A percentile compares a stretch with the other conserved stretches of the same genome.
Conservation (phyloP, 2,113 vertebrate genomes). For the Acanthochromis polyacanthus region DNA sequence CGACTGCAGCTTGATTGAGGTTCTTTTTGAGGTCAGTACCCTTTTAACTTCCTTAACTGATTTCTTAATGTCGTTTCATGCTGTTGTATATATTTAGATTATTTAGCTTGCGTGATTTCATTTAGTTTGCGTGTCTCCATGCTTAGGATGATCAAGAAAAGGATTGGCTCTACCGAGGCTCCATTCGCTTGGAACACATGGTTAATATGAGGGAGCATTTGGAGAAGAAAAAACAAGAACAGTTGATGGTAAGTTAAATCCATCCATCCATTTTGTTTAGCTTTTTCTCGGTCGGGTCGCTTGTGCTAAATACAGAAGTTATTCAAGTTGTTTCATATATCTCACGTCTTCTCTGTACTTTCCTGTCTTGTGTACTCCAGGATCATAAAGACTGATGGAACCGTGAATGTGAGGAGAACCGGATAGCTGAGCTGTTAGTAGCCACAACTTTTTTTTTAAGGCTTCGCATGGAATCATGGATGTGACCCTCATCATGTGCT, state of each 20-base stretch:
- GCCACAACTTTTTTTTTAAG: too few relatives aligned
- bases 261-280: too few relatives aligned
- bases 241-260: constrained; percentile 17
- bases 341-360: not conserved
- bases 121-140: constrained; percentile 27
- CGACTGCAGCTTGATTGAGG: constrained; percentile 90
- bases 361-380: constrained; percentile 19
- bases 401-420: not conserved
- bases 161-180: constrained; percentile 94
- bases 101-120: not conserved
- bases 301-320: too few relatives aligned
- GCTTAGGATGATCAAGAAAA: constrained; percentile 87
- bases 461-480: too few relatives aligned
- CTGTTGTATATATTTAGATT: not conserved
- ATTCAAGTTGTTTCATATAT: not conserved
- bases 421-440: too few relatives aligned
- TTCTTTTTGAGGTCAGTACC: constrained; percentile 83
- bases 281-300: too few relatives aligned
- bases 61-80: not conserved
- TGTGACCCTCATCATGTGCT: too few relatives aligned
- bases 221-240: constrained; percentile 36
- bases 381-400: not conserved
- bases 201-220: constrained; percentile 84
- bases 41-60: not conserved
- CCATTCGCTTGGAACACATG: constrained; percentile 89